Evolutionary conservation across 2,888 invertebrate genomes (phyloP), one percentile per base, ranked within the genome.

Genomic region (Hemaris fuciformis): DNA sequence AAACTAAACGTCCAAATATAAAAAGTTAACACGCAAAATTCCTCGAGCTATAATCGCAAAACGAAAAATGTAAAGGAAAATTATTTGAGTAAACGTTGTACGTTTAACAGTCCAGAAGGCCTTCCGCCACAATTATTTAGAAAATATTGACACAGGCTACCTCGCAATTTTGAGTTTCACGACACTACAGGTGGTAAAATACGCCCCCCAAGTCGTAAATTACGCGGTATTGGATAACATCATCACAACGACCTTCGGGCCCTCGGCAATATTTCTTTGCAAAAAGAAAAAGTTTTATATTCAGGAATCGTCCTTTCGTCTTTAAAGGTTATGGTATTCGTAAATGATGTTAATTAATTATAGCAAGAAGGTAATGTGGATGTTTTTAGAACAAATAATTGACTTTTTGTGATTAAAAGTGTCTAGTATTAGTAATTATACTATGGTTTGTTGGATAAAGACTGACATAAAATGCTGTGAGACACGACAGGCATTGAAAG

Each of bases 171-270:
- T 31, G 53, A 53, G 53, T 31, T 31, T 53, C 15, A 31, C 4
- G 27, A 15, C 27, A 53, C 53, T 53, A 18, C 53, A 31, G 53
- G 53, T 53, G 53, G 53, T 20, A 27, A 46, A 46, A 46, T 46
- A 53, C 31, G 31, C 13, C 10, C 31, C 53, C 18, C 0, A 13
- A 1, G 31, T 53, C 53, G 53, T 53, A 53, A 53, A 53, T 53
- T 31, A 31, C 18, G 53, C 53, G 3, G 27, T 53, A 53, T 53
- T 53, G 53, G 53, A 53, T 27, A 18, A 10, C 27, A 53, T 53
- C 27, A 31, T 31, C 27, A 4, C 31, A 53, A 53, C 53, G 53
- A 53, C 31, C 53, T 31, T 31, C 15, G 27, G 27, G 18, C 53
- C 45, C 23, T 46, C n/a, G 22, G 46, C n/a, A 7, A 18, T 53